phyloP scores from a whole-genome alignment of 2,888 invertebrate species.

The Rhamnusium bicolor region DNA sequence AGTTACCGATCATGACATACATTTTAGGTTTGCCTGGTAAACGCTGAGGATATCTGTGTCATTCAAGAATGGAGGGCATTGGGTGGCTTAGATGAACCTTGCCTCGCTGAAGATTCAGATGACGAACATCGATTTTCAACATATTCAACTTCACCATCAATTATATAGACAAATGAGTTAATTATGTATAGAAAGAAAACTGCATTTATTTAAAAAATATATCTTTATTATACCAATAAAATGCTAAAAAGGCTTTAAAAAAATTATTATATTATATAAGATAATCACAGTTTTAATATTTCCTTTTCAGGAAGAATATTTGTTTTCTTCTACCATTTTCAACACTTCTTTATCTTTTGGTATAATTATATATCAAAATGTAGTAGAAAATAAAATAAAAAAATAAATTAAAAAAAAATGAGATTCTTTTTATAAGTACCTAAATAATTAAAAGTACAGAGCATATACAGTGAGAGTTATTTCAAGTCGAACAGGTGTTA shows the following conservation, averaged over 20 bases:
- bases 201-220: conserved; percentile 1
- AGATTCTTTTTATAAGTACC: conserved; percentile 12
- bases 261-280: background rate
- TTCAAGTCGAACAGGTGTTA: no score
- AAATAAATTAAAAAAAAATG: conserved; percentile 6
- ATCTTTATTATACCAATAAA: background rate
- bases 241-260: background rate
- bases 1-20: no score
- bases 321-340: background rate
- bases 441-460: background rate
- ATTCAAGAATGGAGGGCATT: no score
- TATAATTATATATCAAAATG: no score
- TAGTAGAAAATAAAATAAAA: conserved; percentile 12
- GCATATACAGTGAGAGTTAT: background rate
- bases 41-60: no score
- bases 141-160: background rate
- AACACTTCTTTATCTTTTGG: no score
- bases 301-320: background rate
- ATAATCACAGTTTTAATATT: conserved; percentile 16
- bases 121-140: background rate
- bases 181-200: background rate
- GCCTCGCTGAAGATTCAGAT: background rate
- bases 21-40: no score
- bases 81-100: background rate
- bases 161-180: no score